Evolutionary conservation across 2,888 invertebrate genomes (phyloP), one percentile per base, ranked within the genome.

Genomic region (Cheilosia vulpina): DNA sequence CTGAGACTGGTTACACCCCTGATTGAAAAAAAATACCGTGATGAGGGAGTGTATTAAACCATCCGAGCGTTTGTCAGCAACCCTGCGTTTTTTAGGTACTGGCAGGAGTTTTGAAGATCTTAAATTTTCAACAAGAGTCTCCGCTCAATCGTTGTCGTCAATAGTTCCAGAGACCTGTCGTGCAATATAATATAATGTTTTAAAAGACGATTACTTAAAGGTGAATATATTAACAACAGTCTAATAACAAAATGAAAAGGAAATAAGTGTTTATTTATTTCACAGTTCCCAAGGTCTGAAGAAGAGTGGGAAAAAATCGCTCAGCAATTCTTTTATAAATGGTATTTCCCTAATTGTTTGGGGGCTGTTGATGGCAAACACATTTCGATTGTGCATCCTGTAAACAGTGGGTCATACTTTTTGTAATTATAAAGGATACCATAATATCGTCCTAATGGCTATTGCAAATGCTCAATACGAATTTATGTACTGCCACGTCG

Each of bases 101-200:
- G 81, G 77, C 45, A 41, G 69, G 38, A 80, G 76, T 43, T 84
- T 66, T 77, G 77, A 87, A 75, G 77, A 81, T 45, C 71, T 87
- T 7, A 81, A 81, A 63, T 76, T 85, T 78, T 68, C 78, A 66
- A 85, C 82, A 27, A 72, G 52, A 47, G 73, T 82, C 24, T 65
- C 57, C 52, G 53, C 60, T 66, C 76, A 77, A 58, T 53, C 69
- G 24, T 62, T 84, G 57, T 84, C 71, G 13, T 41, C 50, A 41
- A 79, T 82, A 31, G 55, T 87, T 62, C 68, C 73, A 34, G 81
- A 85, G 60, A 85, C 62, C 15, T 82, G 85, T 31, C 47, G 50
- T 27, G 72, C 71, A 47, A 81, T 87, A 63, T 58, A n/a, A n/a
- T 52, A 57, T 71, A 60, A 71, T 58, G 52, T n/a, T 71, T 73